phyloP scores from a whole-genome alignment of 2,113 vertebrate species.

The Cryptotis parvus region DNA sequence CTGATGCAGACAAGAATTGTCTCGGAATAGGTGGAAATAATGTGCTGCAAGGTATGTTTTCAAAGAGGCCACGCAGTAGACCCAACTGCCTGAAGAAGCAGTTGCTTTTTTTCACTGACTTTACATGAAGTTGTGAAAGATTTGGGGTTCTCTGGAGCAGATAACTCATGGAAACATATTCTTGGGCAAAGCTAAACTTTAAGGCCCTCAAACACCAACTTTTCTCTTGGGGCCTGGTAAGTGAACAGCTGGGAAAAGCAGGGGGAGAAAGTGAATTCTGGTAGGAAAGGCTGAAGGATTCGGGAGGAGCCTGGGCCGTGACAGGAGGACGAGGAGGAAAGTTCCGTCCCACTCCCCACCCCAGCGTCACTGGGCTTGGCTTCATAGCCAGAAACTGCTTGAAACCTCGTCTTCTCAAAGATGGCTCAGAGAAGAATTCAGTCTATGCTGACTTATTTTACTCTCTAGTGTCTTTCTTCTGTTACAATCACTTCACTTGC shows the following conservation, averaged over 20 bases:
- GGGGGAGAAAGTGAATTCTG: neutral
- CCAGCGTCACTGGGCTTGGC: neutral
- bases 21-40: neutral
- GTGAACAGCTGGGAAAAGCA: neutral
- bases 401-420: neutral
- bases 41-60: neutral
- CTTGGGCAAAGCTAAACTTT: neutral
- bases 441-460: neutral
- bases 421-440: neutral
- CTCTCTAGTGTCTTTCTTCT: neutral
- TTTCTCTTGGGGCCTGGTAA: neutral
- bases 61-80: neutral
- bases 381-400: neutral
- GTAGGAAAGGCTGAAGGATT: neutral
- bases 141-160: neutral
- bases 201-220: neutral
- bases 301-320: neutral
- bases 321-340: neutral
- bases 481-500: too few relatives aligned
- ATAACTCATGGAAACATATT: neutral
- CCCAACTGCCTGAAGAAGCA: neutral
- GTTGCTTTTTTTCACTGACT: neutral
- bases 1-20: conserved; percentile 11
- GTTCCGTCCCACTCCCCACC: too few relatives aligned
- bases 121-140: neutral